These are phyloP conservation scores for Lytechinus variegatus DNA, from an alignment of 35 echinoderm and acorn worm species.

Conservation along the genomic window DNA sequence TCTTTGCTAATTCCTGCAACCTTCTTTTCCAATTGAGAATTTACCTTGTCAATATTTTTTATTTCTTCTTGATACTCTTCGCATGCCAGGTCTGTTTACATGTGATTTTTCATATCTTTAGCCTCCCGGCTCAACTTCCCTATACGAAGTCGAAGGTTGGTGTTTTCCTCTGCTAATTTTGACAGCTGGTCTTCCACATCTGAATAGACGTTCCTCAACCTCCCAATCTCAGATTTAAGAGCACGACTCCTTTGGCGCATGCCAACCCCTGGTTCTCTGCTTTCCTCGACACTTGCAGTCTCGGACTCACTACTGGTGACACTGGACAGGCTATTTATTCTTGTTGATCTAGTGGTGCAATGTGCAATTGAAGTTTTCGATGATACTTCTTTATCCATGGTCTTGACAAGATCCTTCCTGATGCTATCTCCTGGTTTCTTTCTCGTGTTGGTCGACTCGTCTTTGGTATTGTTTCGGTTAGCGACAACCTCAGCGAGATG, in stretches of 20 bases:
- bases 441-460: background rate
- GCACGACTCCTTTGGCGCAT: conserved; percentile 28
- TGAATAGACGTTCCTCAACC: conserved; percentile 65
- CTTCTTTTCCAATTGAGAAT: conserved; percentile 61
- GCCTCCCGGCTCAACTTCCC: conserved; percentile 66
- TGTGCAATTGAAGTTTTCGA: background rate
- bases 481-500: background rate
- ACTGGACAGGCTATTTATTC: conserved; percentile 21
- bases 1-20: conserved; percentile 43
- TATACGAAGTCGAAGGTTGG: conserved; percentile 51
- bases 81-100: conserved; percentile 52
- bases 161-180: conserved; percentile 76
- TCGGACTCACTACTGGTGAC: conserved; percentile 20
- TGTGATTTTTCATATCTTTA: conserved; percentile 9
- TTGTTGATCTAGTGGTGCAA: background rate
- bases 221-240: conserved; percentile 69
- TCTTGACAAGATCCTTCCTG: too few species aligned
- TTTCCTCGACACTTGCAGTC: background rate
- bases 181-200: conserved; percentile 62
- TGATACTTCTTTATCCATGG: background rate
- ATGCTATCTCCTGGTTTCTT: background rate
- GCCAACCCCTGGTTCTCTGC: background rate
- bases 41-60: conserved; percentile 69
- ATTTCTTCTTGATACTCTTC: conserved; percentile 54
- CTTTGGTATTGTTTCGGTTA: background rate